Percentiles rank a stretch among this genome's conserved stretches.
These are phyloP conservation scores for Microtus pennsylvanicus DNA, from an alignment of 2,113 vertebrate genomes.

Conservation along the genomic window DNA sequence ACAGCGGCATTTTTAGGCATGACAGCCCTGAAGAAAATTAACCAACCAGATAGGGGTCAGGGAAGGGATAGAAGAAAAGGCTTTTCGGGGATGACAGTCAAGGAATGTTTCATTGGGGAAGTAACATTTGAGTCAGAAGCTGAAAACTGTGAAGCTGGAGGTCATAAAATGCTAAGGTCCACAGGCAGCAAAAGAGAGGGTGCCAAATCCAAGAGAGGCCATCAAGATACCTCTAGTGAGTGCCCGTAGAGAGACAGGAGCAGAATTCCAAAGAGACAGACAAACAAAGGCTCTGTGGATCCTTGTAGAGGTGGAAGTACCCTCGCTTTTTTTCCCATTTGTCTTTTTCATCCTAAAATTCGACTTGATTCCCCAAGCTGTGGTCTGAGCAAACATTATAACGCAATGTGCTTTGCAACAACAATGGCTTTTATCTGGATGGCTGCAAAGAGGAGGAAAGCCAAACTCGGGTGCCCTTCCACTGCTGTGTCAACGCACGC, in stretches of 20 bases:
- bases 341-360: conserved; percentile 71
- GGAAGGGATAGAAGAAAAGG: neutral
- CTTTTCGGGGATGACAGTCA: neutral
- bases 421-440: conserved; percentile 57
- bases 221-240: neutral
- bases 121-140: neutral
- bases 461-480: conserved; percentile 39
- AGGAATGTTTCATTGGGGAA: neutral
- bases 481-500: conserved; percentile 2
- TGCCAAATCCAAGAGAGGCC: neutral
- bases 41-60: neutral
- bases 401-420: conserved; percentile 9
- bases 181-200: neutral
- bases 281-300: neutral
- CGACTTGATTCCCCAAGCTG: conserved; percentile 12
- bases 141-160: neutral
- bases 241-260: neutral
- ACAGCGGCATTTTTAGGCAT: neutral
- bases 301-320: neutral
- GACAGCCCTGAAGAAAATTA: neutral
- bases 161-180: rapidly evolving
- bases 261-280: neutral
- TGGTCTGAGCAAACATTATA: conserved; percentile 58
- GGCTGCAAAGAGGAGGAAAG: conserved; percentile 14
- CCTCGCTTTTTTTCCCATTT: neutral